Evolutionary conservation across 2,797 vertebrate species (phyloP).

Genomic region (Alauda arvensis): DNA sequence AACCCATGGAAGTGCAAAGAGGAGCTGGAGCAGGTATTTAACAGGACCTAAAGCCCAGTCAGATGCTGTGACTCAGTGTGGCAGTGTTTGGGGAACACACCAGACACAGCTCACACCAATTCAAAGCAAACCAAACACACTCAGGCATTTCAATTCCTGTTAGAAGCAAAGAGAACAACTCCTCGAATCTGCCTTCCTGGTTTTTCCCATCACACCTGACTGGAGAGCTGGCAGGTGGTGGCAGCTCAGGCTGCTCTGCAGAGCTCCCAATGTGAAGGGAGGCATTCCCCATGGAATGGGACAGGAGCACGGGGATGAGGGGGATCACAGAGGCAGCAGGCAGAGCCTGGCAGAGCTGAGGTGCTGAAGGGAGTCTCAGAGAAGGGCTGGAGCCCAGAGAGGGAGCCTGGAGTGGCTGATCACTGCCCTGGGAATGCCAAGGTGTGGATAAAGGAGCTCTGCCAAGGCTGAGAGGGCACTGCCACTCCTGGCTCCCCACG

Average conservation of each 20-base stretch:
- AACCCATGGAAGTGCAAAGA: too few relatives aligned
- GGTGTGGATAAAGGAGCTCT: accelerated
- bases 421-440: not conserved
- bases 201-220: not conserved
- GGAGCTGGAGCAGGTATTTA: not conserved
- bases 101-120: accelerated
- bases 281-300: accelerated
- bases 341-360: accelerated
- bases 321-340: not conserved
- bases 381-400: not conserved
- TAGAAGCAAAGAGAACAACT: not conserved
- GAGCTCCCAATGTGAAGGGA: accelerated
- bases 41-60: accelerated
- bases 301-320: not conserved
- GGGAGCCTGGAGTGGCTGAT: accelerated
- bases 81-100: not conserved
- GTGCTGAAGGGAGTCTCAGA: not conserved
- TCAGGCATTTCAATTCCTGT: not conserved
- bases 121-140: not conserved
- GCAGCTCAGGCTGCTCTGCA: not conserved
- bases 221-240: not conserved
- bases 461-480: not conserved
- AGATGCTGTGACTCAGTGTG: not conserved
- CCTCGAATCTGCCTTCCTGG: accelerated
- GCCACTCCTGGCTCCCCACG: not conserved